Percentiles rank a stretch among this genome's conserved stretches.
These are phyloP conservation scores for Agrochola macilenta DNA, from an alignment of 2,888 invertebrate species.

Conservation along the genomic window DNA sequence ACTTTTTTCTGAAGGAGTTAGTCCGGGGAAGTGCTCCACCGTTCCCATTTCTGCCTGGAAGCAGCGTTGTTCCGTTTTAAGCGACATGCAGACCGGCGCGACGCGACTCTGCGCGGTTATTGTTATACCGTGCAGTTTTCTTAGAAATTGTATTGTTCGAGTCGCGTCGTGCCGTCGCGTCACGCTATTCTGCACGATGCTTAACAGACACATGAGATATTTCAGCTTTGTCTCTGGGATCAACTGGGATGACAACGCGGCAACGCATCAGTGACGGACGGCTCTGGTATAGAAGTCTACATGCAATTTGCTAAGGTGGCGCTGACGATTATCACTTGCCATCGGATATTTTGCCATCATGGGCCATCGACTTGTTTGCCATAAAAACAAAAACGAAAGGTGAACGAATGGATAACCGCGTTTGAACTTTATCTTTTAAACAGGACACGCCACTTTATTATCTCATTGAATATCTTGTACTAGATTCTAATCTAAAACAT, in stretches of 20 bases:
- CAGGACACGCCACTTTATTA: slow-evolving; percentile 7
- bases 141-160: too few species aligned
- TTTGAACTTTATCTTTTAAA: slow-evolving; percentile 17
- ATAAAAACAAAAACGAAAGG: slow-evolving; percentile 4
- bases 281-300: not conserved
- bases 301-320: not conserved
- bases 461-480: slow-evolving; percentile 21
- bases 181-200: too few species aligned
- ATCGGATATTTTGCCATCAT: not conserved
- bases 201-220: too few species aligned
- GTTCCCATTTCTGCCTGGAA: too few species aligned
- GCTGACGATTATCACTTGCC: not conserved
- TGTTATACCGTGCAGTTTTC: too few species aligned
- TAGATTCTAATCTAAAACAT: slow-evolving; percentile 20
- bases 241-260: too few species aligned
- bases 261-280: not conserved
- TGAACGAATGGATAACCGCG: slow-evolving; percentile 20
- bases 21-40: too few species aligned
- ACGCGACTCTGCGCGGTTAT: too few species aligned
- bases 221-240: not conserved
- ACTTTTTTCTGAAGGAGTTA: too few species aligned
- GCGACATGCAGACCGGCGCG: too few species aligned
- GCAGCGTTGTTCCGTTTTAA: too few species aligned
- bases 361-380: not conserved
- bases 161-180: too few species aligned